Evolutionary conservation across 1,140 invertebrate species (phyloP).

Genomic region (Pygmarrhopalites habei): DNA sequence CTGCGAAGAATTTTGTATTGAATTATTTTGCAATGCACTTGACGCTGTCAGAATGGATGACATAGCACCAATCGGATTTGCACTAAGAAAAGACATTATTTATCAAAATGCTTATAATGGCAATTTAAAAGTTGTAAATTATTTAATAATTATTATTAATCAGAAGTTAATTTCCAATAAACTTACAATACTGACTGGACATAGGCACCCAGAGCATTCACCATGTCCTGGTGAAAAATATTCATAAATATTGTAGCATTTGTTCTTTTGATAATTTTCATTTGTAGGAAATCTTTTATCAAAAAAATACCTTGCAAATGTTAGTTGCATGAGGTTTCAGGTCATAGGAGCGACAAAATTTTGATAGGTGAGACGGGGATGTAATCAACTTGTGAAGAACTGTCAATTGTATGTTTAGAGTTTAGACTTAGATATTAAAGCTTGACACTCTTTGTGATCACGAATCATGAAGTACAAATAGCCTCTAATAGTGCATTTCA

Average conservation of each 20-base stretch:
- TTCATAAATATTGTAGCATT: too few relatives aligned
- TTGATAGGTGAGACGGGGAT: conserved; percentile 77
- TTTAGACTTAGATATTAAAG: too few relatives aligned
- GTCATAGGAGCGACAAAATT: conserved; percentile 91
- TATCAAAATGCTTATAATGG: too few relatives aligned
- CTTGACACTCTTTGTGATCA: too few relatives aligned
- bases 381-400: conserved; percentile 90
- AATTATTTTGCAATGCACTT: conserved; percentile 21
- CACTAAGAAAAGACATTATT: too few relatives aligned
- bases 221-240: too few relatives aligned
- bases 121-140: too few relatives aligned
- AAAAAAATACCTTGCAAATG: conserved; percentile 50
- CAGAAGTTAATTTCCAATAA: too few relatives aligned
- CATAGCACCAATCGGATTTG: conserved; percentile 49
- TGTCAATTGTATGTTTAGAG: too few relatives aligned
- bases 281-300: not conserved
- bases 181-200: conserved; percentile 95
- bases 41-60: conserved; percentile 24
- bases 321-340: conserved; percentile 86
- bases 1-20: conserved; percentile 29
- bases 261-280: conserved; percentile 1
- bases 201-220: conserved; percentile 87
- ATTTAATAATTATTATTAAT: too few relatives aligned
- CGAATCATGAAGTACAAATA: too few relatives aligned
- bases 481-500: too few relatives aligned